phyloP scores from a whole-genome alignment of 2,797 vertebrate genomes.

The Chrosomus eos region DNA sequence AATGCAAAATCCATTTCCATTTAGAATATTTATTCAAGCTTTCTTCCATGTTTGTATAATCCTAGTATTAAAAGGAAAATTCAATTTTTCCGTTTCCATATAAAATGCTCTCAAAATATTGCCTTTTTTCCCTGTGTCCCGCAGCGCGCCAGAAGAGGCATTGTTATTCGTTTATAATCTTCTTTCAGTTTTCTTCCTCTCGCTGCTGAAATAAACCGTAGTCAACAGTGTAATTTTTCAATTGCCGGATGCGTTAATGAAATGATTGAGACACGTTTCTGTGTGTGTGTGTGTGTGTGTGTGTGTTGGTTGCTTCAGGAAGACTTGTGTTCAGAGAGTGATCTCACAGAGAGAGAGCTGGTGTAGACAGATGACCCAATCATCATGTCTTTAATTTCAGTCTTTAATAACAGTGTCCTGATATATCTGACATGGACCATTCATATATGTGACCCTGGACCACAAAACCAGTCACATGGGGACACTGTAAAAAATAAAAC shows the following conservation, averaged over 20 bases:
- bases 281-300: no score
- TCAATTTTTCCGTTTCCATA: conserved; percentile 89
- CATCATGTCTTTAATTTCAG: no score
- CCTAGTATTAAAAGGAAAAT: conserved; percentile 94
- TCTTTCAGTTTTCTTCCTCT: conserved; percentile 31
- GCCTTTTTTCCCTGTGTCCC: conserved; percentile 71
- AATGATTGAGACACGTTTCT: background rate
- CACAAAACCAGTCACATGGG: no score
- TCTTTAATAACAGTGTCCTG: no score
- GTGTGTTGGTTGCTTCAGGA: no score
- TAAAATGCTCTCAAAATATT: conserved; percentile 95
- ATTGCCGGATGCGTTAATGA: conserved; percentile 52
- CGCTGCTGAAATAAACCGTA: conserved; percentile 45
- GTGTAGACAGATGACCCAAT: no score
- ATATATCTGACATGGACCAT: no score
- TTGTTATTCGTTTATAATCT: conserved; percentile 77
- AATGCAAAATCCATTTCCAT: conserved; percentile 90
- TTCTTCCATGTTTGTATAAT: conserved; percentile 86
- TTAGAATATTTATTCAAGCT: conserved; percentile 85
- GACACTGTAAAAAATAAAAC: no score
- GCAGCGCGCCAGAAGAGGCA: conserved; percentile 63
- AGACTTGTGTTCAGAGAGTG: no score
- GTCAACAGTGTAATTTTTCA: conserved; percentile 48
- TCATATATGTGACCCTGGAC: no score
- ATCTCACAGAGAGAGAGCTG: no score